Conservation (phyloP, 2,888 invertebrate genomes). For the Eupithecia centaureata region DNA sequence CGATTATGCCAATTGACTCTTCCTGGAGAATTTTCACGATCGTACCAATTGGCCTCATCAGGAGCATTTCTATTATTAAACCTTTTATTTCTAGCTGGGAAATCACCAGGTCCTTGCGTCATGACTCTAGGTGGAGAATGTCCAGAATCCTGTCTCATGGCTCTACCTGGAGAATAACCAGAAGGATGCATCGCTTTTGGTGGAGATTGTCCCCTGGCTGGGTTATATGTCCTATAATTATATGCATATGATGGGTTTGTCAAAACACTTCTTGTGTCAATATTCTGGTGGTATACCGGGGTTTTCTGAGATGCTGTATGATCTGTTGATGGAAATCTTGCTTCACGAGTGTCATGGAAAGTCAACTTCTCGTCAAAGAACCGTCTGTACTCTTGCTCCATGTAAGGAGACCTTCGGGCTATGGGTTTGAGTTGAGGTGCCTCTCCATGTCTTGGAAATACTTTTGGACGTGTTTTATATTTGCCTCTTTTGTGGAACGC, state of each 20-base stretch:
- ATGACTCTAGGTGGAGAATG: background rate
- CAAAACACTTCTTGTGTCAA: slow-evolving; percentile 57
- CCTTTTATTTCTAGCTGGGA: background rate
- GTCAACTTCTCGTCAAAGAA: slow-evolving; percentile 63
- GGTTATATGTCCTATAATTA: background rate
- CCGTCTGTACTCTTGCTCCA: slow-evolving; percentile 69
- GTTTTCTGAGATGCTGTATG: slow-evolving; percentile 18
- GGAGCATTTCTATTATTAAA: background rate
- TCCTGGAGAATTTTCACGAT: background rate
- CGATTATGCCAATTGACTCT: background rate
- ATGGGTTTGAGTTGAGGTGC: slow-evolving; percentile 43
- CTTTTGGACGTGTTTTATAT: slow-evolving; percentile 51
- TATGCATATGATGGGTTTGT: background rate
- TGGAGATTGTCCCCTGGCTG: background rate
- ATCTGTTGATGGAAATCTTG: slow-evolving; percentile 45
- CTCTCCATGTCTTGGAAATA: slow-evolving; percentile 45
- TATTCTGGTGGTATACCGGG: slow-evolving; percentile 50
- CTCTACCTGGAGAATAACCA: background rate
- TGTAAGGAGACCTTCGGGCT: slow-evolving; percentile 52
- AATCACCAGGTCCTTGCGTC: background rate
- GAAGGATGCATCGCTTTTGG: background rate
- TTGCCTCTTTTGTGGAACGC: slow-evolving; percentile 14
- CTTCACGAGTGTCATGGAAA: slow-evolving; percentile 49
- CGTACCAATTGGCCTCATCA: background rate
- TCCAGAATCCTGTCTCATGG: background rate